Evolutionary conservation across 2,113 vertebrate species (phyloP).

Genomic region (Motacilla tschutschensis): DNA sequence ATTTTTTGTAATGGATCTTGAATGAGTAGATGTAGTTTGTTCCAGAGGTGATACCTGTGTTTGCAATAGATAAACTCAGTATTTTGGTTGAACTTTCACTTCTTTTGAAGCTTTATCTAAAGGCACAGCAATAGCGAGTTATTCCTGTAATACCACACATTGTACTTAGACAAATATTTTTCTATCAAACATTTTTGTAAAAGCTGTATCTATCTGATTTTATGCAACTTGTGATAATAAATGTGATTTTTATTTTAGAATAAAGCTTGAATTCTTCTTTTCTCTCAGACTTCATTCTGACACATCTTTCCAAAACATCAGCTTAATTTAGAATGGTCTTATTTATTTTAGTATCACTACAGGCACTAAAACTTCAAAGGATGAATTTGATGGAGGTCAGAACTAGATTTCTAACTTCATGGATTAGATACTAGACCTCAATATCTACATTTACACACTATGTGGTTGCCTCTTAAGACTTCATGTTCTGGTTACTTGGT

Average conservation of each 20-base stretch:
- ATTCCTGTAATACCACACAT: slow-evolving; percentile 63
- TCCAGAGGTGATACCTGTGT: slow-evolving; percentile 9
- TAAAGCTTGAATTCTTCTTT: slow-evolving; percentile 55
- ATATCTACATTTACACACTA: not conserved
- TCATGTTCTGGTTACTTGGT: not conserved
- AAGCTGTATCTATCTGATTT: slow-evolving; percentile 76
- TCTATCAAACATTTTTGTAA: slow-evolving; percentile 77
- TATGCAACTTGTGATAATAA: slow-evolving; percentile 82
- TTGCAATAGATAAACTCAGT: slow-evolving; percentile 49
- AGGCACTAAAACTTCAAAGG: not conserved
- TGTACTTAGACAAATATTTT: slow-evolving; percentile 74
- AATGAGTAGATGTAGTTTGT: slow-evolving; percentile 27
- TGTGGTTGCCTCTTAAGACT: not conserved
- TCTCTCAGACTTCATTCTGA: not conserved
- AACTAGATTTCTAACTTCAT: not conserved
- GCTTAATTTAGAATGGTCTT: not conserved
- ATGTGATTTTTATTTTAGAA: slow-evolving; percentile 81
- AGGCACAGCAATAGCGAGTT: slow-evolving; percentile 70
- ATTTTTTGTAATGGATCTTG: slow-evolving; percentile 25
- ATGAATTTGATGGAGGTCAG: not conserved
- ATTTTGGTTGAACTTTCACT: slow-evolving; percentile 51
- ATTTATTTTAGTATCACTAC: not conserved
- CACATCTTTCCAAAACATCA: not conserved
- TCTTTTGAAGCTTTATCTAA: slow-evolving; percentile 75
- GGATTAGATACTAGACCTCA: not conserved